Conservation (phyloP, 2,888 invertebrate genomes). For the Chouioia cunea region DNA sequence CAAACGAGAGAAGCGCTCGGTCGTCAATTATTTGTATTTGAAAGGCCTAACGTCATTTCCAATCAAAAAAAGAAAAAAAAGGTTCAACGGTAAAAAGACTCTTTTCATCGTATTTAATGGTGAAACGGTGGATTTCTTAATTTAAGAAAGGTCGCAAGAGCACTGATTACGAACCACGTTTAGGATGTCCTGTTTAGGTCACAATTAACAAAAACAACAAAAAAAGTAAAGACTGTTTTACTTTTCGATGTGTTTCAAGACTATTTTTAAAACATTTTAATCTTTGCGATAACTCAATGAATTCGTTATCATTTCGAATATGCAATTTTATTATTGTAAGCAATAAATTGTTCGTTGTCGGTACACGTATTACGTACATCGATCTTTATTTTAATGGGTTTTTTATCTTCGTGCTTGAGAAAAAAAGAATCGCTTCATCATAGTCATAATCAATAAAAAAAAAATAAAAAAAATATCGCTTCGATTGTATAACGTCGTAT, state of each 20-base stretch:
- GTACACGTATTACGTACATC: slow-evolving; percentile 9
- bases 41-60: too few species aligned
- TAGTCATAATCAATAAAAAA: slow-evolving; percentile 28
- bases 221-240: too few species aligned
- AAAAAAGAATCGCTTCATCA: slow-evolving; percentile 12
- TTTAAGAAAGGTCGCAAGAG: too few species aligned
- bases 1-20: too few species aligned
- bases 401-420: slow-evolving; percentile 28
- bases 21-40: too few species aligned
- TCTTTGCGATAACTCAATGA: background rate
- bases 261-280: slow-evolving; percentile 35
- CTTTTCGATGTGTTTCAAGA: background rate
- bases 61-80: too few species aligned
- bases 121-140: too few species aligned
- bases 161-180: too few species aligned
- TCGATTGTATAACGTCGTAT: slow-evolving; percentile 23
- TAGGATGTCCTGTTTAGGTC: too few species aligned
- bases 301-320: slow-evolving; percentile 8
- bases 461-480: slow-evolving; percentile 30
- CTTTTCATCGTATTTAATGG: too few species aligned
- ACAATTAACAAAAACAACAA: too few species aligned
- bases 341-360: slow-evolving; percentile 22
- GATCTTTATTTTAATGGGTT: slow-evolving; percentile 15
- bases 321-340: slow-evolving; percentile 12
- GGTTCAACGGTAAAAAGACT: too few species aligned